phyloP scores from a whole-genome alignment of 1,140 invertebrate genomes.

The Battus philenor region DNA sequence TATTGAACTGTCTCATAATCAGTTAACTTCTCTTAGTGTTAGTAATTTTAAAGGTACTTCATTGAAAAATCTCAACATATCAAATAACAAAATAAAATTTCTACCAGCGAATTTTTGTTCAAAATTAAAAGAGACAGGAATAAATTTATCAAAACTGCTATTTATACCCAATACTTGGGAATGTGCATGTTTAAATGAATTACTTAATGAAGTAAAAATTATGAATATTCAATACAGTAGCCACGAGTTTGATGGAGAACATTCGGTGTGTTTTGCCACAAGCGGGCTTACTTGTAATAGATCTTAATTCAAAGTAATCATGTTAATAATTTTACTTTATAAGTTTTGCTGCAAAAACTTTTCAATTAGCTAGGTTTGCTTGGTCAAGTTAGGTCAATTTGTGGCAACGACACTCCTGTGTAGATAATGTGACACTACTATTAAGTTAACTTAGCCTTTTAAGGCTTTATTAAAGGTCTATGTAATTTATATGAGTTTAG shows the following conservation, averaged over 20 bases:
- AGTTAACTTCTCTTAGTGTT: slow-evolving; percentile 35
- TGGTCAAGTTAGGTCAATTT: no score
- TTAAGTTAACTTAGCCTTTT: no score
- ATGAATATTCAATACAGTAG: slow-evolving; percentile 39
- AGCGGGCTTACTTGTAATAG: slow-evolving; percentile 37
- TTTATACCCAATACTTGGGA: slow-evolving; percentile 66
- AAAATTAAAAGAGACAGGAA: slow-evolving; percentile 48
- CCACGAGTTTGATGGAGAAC: slow-evolving; percentile 35
- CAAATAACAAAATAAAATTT: slow-evolving; percentile 47
- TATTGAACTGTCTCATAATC: slow-evolving; percentile 49
- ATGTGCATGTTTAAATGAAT: slow-evolving; percentile 45
- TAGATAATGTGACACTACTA: no score
- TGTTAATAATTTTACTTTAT: no score
- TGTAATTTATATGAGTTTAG: no score
- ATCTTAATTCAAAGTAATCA: no score
- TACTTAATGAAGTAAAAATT: slow-evolving; percentile 44
- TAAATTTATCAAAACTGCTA: slow-evolving; percentile 37
- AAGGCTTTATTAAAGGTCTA: no score
- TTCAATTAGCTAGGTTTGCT: no score
- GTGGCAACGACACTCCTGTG: no score
- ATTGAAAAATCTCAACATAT: slow-evolving; percentile 50
- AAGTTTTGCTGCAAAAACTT: no score
- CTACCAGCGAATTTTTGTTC: slow-evolving; percentile 52
- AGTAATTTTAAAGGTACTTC: slow-evolving; percentile 42
- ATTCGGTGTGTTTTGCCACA: slow-evolving; percentile 42